A percentile compares a stretch with the other conserved stretches of the same genome.
These are phyloP conservation scores for Ceyx melanurus DNA, from an alignment of 2,113 vertebrate species.

Conservation along the genomic window DNA sequence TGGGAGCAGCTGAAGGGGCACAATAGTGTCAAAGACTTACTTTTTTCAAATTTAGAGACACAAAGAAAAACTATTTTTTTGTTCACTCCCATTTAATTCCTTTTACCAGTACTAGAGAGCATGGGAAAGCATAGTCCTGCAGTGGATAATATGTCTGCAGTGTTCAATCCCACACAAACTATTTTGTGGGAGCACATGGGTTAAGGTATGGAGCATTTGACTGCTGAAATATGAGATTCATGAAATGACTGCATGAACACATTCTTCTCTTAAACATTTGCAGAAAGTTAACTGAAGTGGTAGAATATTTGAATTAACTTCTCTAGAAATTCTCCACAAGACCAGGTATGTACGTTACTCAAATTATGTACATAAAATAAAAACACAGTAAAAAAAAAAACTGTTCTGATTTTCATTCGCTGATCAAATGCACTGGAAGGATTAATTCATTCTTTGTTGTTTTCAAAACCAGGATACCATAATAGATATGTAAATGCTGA, in stretches of 20 bases:
- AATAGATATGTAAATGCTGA: constrained; percentile 5
- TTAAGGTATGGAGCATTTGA: background rate
- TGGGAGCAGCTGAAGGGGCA: background rate
- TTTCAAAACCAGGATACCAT: background rate
- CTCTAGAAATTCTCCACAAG: background rate
- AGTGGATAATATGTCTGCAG: background rate
- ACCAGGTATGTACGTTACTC: background rate
- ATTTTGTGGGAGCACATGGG: background rate
- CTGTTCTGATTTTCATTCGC: background rate
- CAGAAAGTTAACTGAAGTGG: background rate
- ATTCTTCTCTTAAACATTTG: background rate
- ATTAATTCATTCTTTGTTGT: background rate
- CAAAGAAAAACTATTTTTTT: background rate
- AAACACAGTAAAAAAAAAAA: background rate
- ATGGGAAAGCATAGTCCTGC: background rate
- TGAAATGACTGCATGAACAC: background rate
- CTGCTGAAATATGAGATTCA: background rate
- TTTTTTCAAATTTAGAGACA: background rate
- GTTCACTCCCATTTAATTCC: background rate
- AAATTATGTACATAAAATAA: background rate
- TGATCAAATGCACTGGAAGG: background rate
- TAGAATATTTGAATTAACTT: background rate
- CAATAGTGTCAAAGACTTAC: background rate
- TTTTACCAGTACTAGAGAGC: background rate
- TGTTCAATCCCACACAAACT: background rate